Conservation (phyloP, 2,113 vertebrate genomes). For the Psittacara wagleri region DNA sequence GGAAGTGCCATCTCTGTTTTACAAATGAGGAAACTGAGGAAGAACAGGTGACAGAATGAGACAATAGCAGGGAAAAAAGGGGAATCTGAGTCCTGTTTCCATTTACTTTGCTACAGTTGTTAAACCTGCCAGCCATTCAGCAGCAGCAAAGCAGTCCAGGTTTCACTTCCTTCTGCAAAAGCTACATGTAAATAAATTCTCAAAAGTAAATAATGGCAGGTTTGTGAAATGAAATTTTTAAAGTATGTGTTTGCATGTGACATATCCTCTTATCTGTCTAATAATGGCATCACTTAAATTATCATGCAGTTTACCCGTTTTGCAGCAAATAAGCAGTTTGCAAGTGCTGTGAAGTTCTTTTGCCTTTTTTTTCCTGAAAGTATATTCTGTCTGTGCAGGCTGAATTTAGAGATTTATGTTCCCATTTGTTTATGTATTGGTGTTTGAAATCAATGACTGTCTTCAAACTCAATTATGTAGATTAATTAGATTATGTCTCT, state of each 20-base stretch:
- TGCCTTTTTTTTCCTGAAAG: neutral
- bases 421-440: neutral
- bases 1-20: neutral
- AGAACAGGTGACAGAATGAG: neutral
- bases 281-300: neutral
- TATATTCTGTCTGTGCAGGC: neutral
- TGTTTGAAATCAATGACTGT: constrained; percentile 23
- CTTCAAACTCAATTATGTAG: constrained; percentile 42
- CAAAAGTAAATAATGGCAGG: neutral
- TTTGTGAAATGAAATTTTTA: neutral
- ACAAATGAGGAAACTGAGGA: neutral
- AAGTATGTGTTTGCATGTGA: neutral
- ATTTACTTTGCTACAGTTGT: neutral
- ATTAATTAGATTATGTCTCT: constrained; percentile 47
- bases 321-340: neutral
- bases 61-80: neutral
- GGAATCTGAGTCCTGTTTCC: neutral
- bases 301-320: neutral
- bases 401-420: constrained; percentile 3
- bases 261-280: neutral
- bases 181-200: neutral
- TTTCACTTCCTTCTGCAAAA: neutral
- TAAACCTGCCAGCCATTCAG: neutral
- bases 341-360: neutral
- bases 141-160: neutral